Conservation (phyloP, 2,113 vertebrate species). For the Pica pica region DNA sequence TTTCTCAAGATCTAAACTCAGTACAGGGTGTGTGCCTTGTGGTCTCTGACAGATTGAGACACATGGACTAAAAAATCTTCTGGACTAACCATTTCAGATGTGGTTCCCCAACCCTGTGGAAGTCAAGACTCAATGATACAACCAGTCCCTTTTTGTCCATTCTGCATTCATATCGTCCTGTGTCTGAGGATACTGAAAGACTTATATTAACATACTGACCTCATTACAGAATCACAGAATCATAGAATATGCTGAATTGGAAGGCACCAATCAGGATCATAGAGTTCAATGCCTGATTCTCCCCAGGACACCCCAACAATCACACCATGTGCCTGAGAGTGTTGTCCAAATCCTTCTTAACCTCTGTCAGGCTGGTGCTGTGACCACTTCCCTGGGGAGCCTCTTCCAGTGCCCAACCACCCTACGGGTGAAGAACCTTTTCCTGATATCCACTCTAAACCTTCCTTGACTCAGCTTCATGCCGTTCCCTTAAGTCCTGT, state of each 20-base stretch:
- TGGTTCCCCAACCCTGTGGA: background rate
- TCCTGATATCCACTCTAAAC: background rate
- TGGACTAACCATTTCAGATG: background rate
- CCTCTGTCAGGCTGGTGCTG: background rate
- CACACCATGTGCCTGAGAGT: background rate
- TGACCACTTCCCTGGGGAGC: background rate
- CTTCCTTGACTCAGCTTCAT: background rate
- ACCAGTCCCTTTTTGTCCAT: background rate
- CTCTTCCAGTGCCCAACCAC: background rate
- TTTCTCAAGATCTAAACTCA: background rate
- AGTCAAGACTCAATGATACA: background rate
- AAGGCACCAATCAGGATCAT: background rate
- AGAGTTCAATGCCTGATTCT: background rate
- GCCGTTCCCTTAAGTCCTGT: background rate
- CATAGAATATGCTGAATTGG: background rate
- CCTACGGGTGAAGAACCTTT: fast-evolving
- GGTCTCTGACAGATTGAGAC: background rate
- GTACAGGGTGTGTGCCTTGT: background rate
- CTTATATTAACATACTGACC: background rate
- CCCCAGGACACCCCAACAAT: background rate
- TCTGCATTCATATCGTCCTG: background rate
- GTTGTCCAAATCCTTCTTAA: background rate
- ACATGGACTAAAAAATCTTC: background rate
- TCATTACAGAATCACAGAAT: background rate
- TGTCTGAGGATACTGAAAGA: background rate